Evolutionary conservation across 2,888 invertebrate species (phyloP).

Genomic region (Drosophila austrosaltans): DNA sequence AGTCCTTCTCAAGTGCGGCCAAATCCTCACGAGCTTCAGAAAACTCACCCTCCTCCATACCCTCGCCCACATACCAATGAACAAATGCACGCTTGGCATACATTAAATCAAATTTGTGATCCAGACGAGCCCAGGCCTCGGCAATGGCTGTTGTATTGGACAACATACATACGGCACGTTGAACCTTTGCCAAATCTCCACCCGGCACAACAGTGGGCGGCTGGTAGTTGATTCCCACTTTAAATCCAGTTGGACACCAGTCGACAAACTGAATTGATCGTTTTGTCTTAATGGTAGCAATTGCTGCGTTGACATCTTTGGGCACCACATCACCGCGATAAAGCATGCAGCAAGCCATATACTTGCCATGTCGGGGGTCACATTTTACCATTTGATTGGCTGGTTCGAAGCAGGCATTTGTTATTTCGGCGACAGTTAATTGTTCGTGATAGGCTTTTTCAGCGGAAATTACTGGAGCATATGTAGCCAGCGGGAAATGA

Average conservation of each 20-base stretch:
- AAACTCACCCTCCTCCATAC: constrained; percentile 95
- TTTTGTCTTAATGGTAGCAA: constrained; percentile 97
- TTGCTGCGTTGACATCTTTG: constrained; percentile 96
- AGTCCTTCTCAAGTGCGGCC: constrained; percentile 91
- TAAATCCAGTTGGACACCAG: constrained; percentile 93
- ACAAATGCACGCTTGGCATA: constrained; percentile 98
- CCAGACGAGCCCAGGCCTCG: constrained; percentile 97
- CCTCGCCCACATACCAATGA: constrained; percentile 95
- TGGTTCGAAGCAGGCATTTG: constrained; percentile 97
- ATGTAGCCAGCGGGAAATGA: constrained; percentile 96
- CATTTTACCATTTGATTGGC: constrained; percentile 97
- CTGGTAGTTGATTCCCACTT: constrained; percentile 94
- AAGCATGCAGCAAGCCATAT: constrained; percentile 97
- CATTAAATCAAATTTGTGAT: constrained; percentile 98
- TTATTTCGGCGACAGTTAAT: constrained; percentile 94
- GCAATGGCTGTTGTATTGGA: constrained; percentile 98
- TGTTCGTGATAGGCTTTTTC: constrained; percentile 97
- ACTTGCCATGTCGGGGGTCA: constrained; percentile 94
- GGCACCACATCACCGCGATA: constrained; percentile 97
- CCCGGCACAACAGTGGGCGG: constrained; percentile 96
- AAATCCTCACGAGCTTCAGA: constrained; percentile 94
- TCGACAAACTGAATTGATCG: constrained; percentile 94
- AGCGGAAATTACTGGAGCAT: constrained; percentile 95
- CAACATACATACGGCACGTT: constrained; percentile 97
- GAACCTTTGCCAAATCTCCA: constrained; percentile 95